A percentile compares a stretch with the other conserved stretches of the same genome.
Evolutionary conservation across 2,113 vertebrate species (phyloP).

Genomic region (Regulus satrapa): DNA sequence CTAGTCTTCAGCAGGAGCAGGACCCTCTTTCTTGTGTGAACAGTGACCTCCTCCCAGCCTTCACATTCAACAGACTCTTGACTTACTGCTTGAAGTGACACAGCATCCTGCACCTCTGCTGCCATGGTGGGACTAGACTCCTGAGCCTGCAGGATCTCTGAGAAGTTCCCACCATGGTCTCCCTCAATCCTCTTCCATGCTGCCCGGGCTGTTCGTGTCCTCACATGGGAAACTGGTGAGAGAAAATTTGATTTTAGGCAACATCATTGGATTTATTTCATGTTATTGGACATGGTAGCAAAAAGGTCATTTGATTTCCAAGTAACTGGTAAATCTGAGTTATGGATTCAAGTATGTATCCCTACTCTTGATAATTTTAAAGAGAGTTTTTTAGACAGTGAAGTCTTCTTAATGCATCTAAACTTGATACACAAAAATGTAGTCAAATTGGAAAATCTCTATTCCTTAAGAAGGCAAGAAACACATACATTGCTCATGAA

Average conservation of each 20-base stretch:
- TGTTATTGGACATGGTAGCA: not conserved
- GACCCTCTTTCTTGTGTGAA: not conserved
- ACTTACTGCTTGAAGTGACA: not conserved
- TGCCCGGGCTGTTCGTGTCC: not conserved
- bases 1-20: not conserved
- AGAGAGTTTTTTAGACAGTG: not conserved
- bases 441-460: not conserved
- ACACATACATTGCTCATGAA: not conserved
- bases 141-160: not conserved
- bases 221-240: not conserved
- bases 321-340: not conserved
- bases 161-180: not conserved
- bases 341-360: not conserved
- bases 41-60: not conserved
- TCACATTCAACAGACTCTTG: not conserved
- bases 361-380: not conserved
- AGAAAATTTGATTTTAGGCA: not conserved
- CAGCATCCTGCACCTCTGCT: not conserved
- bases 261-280: not conserved
- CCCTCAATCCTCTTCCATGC: not conserved
- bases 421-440: not conserved
- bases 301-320: not conserved
- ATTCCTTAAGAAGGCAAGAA: not conserved
- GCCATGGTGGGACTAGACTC: rapidly evolving
- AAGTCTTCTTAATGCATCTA: not conserved